These are phyloP conservation scores for Chaetodon trifasciatus DNA, from an alignment of 2,797 vertebrate species.

Conservation along the genomic window DNA sequence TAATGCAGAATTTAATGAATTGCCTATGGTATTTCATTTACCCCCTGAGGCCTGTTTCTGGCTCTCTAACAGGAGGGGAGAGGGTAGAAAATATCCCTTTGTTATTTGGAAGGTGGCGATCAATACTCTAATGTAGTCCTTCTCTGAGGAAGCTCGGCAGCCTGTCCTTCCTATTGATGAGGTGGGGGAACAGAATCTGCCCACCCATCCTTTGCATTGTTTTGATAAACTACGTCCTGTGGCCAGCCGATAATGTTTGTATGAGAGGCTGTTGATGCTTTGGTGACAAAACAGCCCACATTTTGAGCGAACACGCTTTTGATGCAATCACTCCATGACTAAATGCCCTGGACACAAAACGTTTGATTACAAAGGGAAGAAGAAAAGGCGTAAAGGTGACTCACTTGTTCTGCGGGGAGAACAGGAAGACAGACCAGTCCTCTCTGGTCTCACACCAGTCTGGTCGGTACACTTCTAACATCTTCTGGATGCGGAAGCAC, in stretches of 20 bases:
- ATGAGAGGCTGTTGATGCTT: not conserved
- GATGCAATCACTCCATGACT: not conserved
- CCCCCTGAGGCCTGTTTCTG: slow-evolving; percentile 25
- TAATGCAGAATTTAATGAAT: slow-evolving; percentile 41
- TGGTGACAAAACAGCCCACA: not conserved
- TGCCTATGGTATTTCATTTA: slow-evolving; percentile 31
- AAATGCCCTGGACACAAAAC: not conserved
- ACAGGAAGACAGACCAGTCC: slow-evolving; percentile 97
- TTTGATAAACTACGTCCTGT: slow-evolving; percentile 19
- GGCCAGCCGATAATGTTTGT: slow-evolving; percentile 8
- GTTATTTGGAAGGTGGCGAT: slow-evolving; percentile 50
- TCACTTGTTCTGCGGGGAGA: slow-evolving; percentile 97
- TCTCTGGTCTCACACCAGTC: slow-evolving; percentile 96
- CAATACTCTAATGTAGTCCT: slow-evolving; percentile 51
- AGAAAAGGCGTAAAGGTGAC: slow-evolving; percentile 28
- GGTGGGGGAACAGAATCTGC: slow-evolving; percentile 27
- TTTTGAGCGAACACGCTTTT: not conserved
- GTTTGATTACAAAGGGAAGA: not conserved
- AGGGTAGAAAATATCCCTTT: slow-evolving; percentile 37
- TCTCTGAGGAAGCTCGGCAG: slow-evolving; percentile 43
- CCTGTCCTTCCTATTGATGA: slow-evolving; percentile 44
- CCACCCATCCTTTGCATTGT: slow-evolving; percentile 30
- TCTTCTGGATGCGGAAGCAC: slow-evolving; percentile 97
- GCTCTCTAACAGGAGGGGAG: slow-evolving; percentile 35
- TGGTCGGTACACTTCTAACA: slow-evolving; percentile 96